Conservation (phyloP, 2,797 vertebrate genomes). For the Emydoidea blandingii region DNA sequence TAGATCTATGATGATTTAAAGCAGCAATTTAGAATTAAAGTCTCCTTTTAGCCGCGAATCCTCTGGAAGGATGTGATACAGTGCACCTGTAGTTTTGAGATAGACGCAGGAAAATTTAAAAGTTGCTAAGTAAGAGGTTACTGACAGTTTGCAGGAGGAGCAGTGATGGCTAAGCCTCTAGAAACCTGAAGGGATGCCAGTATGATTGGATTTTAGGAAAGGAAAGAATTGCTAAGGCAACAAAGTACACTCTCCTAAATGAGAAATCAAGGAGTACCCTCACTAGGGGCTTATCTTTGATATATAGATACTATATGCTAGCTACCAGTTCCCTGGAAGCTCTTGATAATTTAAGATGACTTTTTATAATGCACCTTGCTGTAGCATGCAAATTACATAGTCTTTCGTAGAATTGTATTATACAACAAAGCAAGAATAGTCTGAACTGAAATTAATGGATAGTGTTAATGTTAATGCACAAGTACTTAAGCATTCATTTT, state of each 20-base stretch:
- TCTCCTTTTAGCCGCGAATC: conserved; percentile 17
- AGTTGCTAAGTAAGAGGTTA: conserved; percentile 43
- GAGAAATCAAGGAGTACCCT: conserved; percentile 53
- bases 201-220: conserved; percentile 31
- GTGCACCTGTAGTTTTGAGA: conserved; percentile 41
- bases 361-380: conserved; percentile 66
- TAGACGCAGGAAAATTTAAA: conserved; percentile 43
- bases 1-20: conserved; percentile 33
- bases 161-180: conserved; percentile 2
- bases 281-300: conserved; percentile 64
- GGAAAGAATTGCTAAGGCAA: conserved; percentile 40
- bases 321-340: conserved; percentile 38
- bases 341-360: conserved; percentile 73
- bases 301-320: conserved; percentile 47
- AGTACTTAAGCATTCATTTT: conserved; percentile 76
- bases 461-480: conserved; percentile 38
- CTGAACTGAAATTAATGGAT: conserved; percentile 63
- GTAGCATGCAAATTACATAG: conserved; percentile 63
- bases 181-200: conserved; percentile 15
- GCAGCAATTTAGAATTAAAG: conserved; percentile 34
- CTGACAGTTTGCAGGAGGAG: conserved; percentile 25
- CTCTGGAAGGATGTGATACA: conserved; percentile 21
- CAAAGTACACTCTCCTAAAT: conserved; percentile 31
- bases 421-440: conserved; percentile 46
- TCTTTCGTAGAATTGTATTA: conserved; percentile 34